phyloP scores from a whole-genome alignment of 2,113 vertebrate species.

The Empidonax traillii region DNA sequence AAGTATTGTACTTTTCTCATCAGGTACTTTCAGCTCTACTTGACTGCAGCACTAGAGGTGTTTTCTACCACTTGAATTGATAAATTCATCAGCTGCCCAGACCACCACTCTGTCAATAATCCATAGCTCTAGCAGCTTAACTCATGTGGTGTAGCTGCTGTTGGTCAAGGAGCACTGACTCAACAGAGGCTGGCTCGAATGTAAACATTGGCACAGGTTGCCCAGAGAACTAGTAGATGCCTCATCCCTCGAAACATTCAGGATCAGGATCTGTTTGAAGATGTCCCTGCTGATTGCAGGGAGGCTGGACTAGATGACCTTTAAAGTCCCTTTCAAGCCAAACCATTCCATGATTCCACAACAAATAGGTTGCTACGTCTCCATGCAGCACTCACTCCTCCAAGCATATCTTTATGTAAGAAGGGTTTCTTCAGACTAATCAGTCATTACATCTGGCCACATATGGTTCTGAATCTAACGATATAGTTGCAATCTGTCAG shows the following conservation, averaged over 20 bases:
- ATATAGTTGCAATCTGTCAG: neutral
- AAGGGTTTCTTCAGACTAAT: neutral
- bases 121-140: neutral
- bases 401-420: neutral
- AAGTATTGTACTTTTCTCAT: neutral
- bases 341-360: neutral
- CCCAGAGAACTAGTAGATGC: neutral
- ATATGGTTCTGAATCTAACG: neutral
- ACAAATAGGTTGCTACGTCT: neutral
- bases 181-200: neutral
- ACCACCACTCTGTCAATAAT: neutral
- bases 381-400: neutral
- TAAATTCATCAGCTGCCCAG: neutral
- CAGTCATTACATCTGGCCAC: neutral
- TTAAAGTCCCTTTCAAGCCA: neutral
- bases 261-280: neutral
- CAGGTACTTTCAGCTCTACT: neutral
- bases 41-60: neutral
- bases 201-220: neutral
- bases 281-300: neutral
- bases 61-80: neutral
- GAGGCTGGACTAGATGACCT: neutral
- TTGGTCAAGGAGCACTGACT: neutral
- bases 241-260: neutral
- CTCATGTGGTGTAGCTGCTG: accelerated